Evolutionary conservation across 2,113 vertebrate species (phyloP).

Genomic region (Tachysurus vachellii): DNA sequence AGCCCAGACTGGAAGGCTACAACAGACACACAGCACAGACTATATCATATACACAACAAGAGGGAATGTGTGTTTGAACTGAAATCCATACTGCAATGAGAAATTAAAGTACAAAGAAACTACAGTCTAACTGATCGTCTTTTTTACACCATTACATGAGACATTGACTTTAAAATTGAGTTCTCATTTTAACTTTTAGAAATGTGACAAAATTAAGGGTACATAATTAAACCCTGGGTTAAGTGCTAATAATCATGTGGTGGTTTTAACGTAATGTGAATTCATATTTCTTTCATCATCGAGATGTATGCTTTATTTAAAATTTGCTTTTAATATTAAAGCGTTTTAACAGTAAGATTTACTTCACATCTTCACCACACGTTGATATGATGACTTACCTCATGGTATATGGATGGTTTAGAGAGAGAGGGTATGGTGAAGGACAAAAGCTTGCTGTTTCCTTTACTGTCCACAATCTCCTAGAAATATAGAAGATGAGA

Average conservation of each 20-base stretch:
- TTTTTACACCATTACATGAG: background rate
- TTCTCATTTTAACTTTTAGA: background rate
- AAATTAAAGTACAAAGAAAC: no score
- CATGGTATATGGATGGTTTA: constrained; percentile 97
- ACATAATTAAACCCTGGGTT: no score
- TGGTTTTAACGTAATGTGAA: background rate
- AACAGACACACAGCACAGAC: background rate
- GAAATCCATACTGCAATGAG: background rate
- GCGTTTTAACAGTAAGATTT: background rate
- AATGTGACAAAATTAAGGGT: background rate
- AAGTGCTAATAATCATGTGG: background rate
- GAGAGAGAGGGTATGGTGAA: constrained; percentile 97
- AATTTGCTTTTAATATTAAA: background rate
- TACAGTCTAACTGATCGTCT: background rate
- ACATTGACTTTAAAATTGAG: background rate
- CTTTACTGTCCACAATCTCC: constrained; percentile 99
- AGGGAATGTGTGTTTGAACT: background rate
- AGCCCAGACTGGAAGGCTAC: constrained; percentile 93
- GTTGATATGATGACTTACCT: constrained; percentile 75
- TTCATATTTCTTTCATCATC: background rate
- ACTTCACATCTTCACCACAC: background rate
- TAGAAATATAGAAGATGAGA: constrained; percentile 62
- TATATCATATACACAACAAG: background rate
- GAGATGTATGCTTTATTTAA: no score
- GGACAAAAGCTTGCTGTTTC: constrained; percentile 94